A percentile compares a stretch with the other conserved stretches of the same genome.
phyloP scores from a whole-genome alignment of 2,797 vertebrate genomes.

The Melanotaenia parkinsoni region DNA sequence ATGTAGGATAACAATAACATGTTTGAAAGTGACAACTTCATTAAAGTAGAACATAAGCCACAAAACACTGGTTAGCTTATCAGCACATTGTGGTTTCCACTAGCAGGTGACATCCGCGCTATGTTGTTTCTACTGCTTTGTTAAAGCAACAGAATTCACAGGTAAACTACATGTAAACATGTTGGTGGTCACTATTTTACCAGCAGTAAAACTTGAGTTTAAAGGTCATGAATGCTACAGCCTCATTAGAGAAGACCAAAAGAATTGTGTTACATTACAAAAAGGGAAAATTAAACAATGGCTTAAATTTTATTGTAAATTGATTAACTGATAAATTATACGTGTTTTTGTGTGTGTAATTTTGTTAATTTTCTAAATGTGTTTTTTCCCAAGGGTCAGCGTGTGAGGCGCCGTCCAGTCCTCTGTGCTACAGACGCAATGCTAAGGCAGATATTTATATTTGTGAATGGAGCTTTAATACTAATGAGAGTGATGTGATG shows the following conservation, averaged over 20 bases:
- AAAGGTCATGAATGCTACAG: neutral
- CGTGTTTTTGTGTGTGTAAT: neutral
- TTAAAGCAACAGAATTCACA: neutral
- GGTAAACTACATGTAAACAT: neutral
- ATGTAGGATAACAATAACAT: neutral
- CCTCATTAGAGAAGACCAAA: neutral
- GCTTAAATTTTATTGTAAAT: neutral
- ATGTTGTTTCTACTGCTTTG: neutral
- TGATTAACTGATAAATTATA: too few relatives aligned
- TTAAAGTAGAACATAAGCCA: conserved; percentile 24
- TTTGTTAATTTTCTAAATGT: neutral
- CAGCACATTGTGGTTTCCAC: conserved; percentile 60
- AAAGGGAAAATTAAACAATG: neutral
- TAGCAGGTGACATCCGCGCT: conserved; percentile 7
- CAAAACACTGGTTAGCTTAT: conserved; percentile 65
- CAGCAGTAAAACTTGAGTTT: neutral
- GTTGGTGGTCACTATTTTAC: neutral
- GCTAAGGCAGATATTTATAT: neutral
- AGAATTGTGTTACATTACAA: neutral
- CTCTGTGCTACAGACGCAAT: conserved; percentile 65
- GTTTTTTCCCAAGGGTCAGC: conserved; percentile 52
- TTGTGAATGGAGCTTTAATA: conserved; percentile 69
- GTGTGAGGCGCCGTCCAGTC: conserved; percentile 56
- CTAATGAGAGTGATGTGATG: conserved; percentile 11
- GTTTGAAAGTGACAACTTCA: conserved; percentile 7